Percentiles rank a stretch among this genome's conserved stretches.
phyloP scores from a whole-genome alignment of 2,888 invertebrate genomes.

The Amiota communis region DNA sequence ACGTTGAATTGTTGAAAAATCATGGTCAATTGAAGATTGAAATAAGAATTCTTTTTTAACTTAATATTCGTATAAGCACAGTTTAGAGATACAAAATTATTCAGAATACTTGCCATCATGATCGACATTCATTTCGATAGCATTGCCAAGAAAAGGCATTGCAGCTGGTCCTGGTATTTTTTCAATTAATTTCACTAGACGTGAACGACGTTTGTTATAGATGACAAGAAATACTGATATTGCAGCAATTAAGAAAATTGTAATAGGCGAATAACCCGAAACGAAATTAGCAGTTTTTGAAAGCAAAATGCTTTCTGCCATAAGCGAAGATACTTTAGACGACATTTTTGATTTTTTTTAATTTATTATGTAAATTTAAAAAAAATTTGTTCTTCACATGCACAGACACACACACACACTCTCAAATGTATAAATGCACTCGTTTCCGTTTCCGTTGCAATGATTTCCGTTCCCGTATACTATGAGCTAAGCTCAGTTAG shows the following conservation, averaged over 20 bases:
- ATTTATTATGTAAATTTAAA: not conserved
- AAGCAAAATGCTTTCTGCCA: slow-evolving; percentile 69
- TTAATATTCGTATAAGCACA: no score
- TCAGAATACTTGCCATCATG: slow-evolving; percentile 74
- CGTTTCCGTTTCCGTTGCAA: slow-evolving; percentile 6
- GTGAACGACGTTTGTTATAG: slow-evolving; percentile 69
- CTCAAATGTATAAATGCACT: not conserved
- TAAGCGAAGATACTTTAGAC: slow-evolving; percentile 62
- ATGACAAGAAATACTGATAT: slow-evolving; percentile 63
- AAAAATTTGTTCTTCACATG: no score
- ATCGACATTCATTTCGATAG: slow-evolving; percentile 77
- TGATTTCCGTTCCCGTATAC: not conserved
- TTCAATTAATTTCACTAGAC: slow-evolving; percentile 74
- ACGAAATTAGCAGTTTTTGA: slow-evolving; percentile 63
- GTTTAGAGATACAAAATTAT: not conserved
- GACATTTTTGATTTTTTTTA: slow-evolving; percentile 52
- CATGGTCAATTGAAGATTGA: slow-evolving; percentile 45
- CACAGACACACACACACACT: slow-evolving; percentile 25
- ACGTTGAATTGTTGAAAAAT: slow-evolving; percentile 35
- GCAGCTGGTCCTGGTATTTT: slow-evolving; percentile 77
- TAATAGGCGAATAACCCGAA: slow-evolving; percentile 70
- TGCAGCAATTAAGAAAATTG: slow-evolving; percentile 62
- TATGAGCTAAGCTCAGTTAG: no score
- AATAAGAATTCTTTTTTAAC: not conserved
- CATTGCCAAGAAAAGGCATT: slow-evolving; percentile 77